These are phyloP conservation scores for Paracentrotus lividus DNA, from an alignment of 53 echinoderm and acorn worm species.

Conservation along the genomic window DNA sequence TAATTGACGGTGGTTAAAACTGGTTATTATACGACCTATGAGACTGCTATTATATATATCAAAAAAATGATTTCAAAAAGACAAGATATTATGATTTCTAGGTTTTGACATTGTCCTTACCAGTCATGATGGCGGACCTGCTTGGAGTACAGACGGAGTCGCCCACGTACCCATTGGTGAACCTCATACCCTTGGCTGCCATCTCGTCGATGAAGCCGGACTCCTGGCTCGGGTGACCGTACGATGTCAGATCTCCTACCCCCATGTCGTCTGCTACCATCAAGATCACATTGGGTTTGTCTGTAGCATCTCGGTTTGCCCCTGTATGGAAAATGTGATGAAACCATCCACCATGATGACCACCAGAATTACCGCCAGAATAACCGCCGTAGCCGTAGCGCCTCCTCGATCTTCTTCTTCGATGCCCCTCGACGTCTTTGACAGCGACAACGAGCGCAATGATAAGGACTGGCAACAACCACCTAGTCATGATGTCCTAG, in stretches of 20 bases:
- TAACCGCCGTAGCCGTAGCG: not conserved
- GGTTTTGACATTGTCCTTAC: too few species aligned
- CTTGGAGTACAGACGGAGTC: conserved; percentile 76
- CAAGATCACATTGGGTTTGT: conserved; percentile 66
- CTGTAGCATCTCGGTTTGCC: not conserved
- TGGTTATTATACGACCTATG: too few species aligned
- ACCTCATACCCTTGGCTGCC: conserved; percentile 64
- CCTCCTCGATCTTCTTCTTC: not conserved
- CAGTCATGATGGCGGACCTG: conserved; percentile 70
- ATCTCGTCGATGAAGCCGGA: conserved; percentile 69
- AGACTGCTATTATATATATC: too few species aligned
- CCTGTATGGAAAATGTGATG: not conserved
- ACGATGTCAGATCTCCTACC: conserved; percentile 62
- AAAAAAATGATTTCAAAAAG: too few species aligned
- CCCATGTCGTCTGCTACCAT: conserved; percentile 76
- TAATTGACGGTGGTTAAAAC: too few species aligned
- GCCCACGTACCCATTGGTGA: conserved; percentile 73
- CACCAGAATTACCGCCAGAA: not conserved
- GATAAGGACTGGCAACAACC: not conserved
- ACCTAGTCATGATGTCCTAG: not conserved
- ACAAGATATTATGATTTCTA: too few species aligned
- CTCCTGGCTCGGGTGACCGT: conserved; percentile 74
- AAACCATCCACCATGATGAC: conserved; percentile 4
- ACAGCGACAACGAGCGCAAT: not conserved
- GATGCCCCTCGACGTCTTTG: not conserved